Evolutionary conservation across 2,113 vertebrate species (phyloP).

Genomic region (Sarotherodon lohbergeri): DNA sequence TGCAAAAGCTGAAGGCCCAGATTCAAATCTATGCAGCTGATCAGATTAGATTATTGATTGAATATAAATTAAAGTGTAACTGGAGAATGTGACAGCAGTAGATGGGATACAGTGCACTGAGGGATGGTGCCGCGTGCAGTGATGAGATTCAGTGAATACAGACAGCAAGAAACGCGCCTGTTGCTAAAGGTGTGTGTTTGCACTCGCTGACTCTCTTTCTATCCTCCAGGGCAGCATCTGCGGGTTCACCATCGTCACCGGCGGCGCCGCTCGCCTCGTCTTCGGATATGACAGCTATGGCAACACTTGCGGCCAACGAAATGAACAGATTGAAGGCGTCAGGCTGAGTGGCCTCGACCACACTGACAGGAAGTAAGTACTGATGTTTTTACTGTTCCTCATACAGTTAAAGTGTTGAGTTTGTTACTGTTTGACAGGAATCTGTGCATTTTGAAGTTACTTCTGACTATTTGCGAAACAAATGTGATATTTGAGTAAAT

Average conservation of each 20-base stretch:
- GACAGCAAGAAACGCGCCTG: rapidly evolving
- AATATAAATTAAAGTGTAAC: rapidly evolving
- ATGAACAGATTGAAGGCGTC: conserved; percentile 83
- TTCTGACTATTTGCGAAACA: neutral
- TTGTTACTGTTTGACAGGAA: neutral
- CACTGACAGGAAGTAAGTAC: conserved; percentile 88
- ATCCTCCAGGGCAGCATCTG: conserved; percentile 88
- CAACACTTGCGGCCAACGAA: conserved; percentile 94
- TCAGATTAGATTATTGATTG: neutral
- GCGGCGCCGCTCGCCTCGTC: conserved; percentile 89
- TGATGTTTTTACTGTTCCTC: neutral
- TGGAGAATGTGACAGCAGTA: neutral
- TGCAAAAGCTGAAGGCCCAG: neutral
- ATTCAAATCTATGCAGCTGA: neutral
- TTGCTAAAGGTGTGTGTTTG: neutral
- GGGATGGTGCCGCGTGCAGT: neutral
- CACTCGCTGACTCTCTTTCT: rapidly evolving
- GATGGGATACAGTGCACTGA: neutral
- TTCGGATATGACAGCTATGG: conserved; percentile 97
- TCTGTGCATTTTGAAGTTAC: neutral
- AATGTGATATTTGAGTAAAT: neutral
- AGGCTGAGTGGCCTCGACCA: conserved; percentile 89
- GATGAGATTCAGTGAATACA: neutral
- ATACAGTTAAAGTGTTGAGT: neutral
- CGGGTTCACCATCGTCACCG: conserved; percentile 90